Base-by-base conservation (phyloP, 2,113 vertebrate species). In the Hypocryptadius cinnamomeus region DNA sequence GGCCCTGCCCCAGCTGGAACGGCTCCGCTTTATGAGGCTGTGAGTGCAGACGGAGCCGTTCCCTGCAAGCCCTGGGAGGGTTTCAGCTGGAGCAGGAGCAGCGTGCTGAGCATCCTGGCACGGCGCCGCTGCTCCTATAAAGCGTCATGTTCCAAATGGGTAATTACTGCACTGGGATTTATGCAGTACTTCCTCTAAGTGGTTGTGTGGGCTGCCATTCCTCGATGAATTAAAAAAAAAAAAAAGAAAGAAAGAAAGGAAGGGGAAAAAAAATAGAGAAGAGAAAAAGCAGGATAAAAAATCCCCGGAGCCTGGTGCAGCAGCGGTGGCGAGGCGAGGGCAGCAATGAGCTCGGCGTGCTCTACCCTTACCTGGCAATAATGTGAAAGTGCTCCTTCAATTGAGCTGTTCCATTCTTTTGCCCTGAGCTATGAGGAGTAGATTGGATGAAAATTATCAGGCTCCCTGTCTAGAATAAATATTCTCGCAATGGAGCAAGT, bases 361-460 rank as follows among this genome's bases (percentile, higher is more conserved):
- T 96, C 95, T 98, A 96, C 96, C 97, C 96, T 93, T 97, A 98
- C 97, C 98, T 96, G 96, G 96, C 95, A 97, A 98, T 98, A 98
- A 98, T 97, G 97, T 98, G 96, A 98, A 97, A 91, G 90, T 61
- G 85, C 96, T 97, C 95, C 97, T 98, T 98, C 98, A 97, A 97
- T 98, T 98, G 98, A 98, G 98, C 97, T 94, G 96, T 98, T 98
- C 95, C 97, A 94, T 92, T 94, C 97, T 96, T 90, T 97, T 61
- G 97, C 97, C 98, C 91, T 87, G 96, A 97, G 98, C 97, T 96
- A 98, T 86, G 96, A 97, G 97, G 94, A 98, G 96, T 97, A 98
- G 98, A 98, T 98, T 97, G 97, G 97, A 98, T 98, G 97, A 96
- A 98, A 98, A 98, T 98, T 97, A 96, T 98, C 98, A 98, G 98